These are phyloP conservation scores for Rotaria sp. DNA, from an alignment of 2,888 invertebrate genomes.

Conservation along the genomic window DNA sequence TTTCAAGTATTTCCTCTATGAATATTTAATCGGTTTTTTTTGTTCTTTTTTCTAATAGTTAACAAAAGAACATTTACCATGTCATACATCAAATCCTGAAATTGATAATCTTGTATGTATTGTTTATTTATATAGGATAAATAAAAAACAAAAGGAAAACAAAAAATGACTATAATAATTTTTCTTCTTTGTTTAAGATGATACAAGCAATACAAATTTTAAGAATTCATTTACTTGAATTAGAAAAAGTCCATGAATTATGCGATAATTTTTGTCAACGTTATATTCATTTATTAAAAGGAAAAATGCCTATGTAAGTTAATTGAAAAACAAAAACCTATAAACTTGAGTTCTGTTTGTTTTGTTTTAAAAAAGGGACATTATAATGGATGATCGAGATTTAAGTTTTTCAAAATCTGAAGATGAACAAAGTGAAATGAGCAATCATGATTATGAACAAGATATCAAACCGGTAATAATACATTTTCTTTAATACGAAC, in stretches of 20 bases:
- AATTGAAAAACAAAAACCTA: neutral
- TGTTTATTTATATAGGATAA: neutral
- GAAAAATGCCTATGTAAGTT: constrained; percentile 87
- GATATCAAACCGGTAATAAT: constrained; percentile 9
- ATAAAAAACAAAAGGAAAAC: neutral
- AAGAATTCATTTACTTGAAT: constrained; percentile 99
- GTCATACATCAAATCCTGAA: constrained; percentile 98
- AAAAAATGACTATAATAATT: neutral
- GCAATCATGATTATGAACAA: constrained; percentile 15
- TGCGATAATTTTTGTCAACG: constrained; percentile 99
- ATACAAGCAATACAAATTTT: constrained; percentile 99
- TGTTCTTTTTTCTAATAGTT: constrained; percentile 63
- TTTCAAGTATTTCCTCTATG: neutral
- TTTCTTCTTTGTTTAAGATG: constrained; percentile 68
- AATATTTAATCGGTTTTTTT: neutral
- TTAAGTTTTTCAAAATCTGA: constrained; percentile 27
- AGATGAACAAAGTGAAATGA: constrained; percentile 24
- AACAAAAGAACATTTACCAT: constrained; percentile 89
- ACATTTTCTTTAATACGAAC: too few relatives aligned
- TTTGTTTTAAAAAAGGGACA: neutral
- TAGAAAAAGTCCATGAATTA: constrained; percentile 99
- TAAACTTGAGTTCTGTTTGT: neutral
- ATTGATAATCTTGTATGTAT: constrained; percentile 94
- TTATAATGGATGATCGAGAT: constrained; percentile 25
- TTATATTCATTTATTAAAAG: constrained; percentile 99